Evolutionary conservation across 2,888 invertebrate species (phyloP).

Genomic region (Ditula angustiorana): DNA sequence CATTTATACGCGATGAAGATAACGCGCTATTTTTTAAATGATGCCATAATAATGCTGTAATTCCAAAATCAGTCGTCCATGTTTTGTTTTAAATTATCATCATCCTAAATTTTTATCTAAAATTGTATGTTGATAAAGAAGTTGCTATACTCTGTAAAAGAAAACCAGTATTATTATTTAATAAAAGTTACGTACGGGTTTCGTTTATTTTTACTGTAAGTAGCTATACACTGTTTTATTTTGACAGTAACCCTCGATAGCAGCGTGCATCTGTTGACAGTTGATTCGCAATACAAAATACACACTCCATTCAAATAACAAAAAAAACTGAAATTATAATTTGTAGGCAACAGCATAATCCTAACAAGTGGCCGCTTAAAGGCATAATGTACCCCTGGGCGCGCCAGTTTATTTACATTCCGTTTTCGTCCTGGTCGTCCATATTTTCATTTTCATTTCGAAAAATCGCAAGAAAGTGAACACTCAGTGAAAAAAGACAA

Average conservation of each 20-base stretch:
- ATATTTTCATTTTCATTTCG: slow-evolving; percentile 65
- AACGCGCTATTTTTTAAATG: not conserved
- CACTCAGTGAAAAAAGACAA: slow-evolving; percentile 72
- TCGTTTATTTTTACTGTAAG: no score
- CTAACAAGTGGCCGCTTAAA: slow-evolving; percentile 23
- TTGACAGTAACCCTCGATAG: no score
- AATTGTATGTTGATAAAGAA: no score
- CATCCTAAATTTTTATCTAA: no score
- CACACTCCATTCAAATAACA: not conserved
- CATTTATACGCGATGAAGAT: slow-evolving; percentile 45
- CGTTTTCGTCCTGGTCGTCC: slow-evolving; percentile 33
- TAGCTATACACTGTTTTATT: no score
- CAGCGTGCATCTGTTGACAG: no score
- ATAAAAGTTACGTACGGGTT: no score
- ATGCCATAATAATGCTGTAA: not conserved
- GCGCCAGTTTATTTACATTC: slow-evolving; percentile 20
- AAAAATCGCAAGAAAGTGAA: slow-evolving; percentile 78
- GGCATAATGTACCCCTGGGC: not conserved
- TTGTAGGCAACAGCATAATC: slow-evolving; percentile 17
- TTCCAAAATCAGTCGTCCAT: no score
- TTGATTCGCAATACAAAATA: not conserved
- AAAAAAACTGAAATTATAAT: not conserved
- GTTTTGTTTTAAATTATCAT: no score
- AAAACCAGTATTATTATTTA: no score
- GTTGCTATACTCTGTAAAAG: no score